phyloP scores from a whole-genome alignment of 2,797 vertebrate species.

The Lateolabrax maculatus region DNA sequence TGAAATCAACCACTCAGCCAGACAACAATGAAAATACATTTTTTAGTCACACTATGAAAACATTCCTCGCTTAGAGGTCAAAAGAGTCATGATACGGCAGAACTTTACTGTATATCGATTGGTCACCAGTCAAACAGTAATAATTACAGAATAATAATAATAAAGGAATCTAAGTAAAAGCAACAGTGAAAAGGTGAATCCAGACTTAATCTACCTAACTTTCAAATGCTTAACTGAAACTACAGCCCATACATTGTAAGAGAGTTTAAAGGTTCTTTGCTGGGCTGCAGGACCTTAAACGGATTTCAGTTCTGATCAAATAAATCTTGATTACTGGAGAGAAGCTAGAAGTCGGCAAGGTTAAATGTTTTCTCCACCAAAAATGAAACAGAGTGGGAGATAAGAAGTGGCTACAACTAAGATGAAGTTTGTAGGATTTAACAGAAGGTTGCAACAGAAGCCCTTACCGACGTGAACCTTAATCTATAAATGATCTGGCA shows the following conservation, averaged over 20 bases:
- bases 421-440: slow-evolving; percentile 40
- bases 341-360: slow-evolving; percentile 35
- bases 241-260: slow-evolving; percentile 8
- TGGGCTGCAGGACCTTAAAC: slow-evolving; percentile 15
- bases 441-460: slow-evolving; percentile 27
- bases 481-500: slow-evolving; percentile 35
- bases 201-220: not conserved
- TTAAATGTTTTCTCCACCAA: slow-evolving; percentile 56
- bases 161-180: not conserved
- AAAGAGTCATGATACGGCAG: not conserved
- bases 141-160: too few species aligned
- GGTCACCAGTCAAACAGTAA: too few species aligned
- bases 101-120: too few species aligned
- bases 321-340: slow-evolving; percentile 61
- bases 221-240: not conserved
- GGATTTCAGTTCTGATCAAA: slow-evolving; percentile 55
- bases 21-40: not conserved
- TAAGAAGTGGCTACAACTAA: slow-evolving; percentile 34
- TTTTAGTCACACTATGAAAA: not conserved
- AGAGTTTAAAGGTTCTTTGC: slow-evolving; percentile 14
- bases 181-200: not conserved
- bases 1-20: slow-evolving; percentile 22
- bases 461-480: slow-evolving; percentile 5
- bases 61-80: not conserved
- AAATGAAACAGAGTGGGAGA: slow-evolving; percentile 51